Evolutionary conservation across 1,140 invertebrate species (phyloP), one percentile per base, ranked within the genome.

Genomic region (Marisa cornuarietis): DNA sequence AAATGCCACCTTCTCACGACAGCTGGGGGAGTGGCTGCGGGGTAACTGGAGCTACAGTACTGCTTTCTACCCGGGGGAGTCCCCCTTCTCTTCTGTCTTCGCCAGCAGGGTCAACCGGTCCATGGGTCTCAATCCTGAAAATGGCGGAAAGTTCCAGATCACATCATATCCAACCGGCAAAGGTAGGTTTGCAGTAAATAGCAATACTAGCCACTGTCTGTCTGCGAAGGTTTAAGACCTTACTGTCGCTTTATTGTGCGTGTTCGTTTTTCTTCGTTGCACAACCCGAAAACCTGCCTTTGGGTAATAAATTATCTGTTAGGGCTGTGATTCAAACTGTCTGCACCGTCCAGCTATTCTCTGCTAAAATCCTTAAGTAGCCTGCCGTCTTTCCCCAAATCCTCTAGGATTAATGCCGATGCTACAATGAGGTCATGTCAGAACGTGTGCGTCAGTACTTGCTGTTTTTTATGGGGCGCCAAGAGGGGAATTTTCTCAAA

Each of bases 131-230:
- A 81, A 80, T 54, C 84, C 85, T 16, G 85, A 82, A 68, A 90
- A 89, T 82, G 90, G 90, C 26, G 90, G 90, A 18, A 91, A 91
- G 82, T 90, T 90, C 81, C 90, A 91, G 79, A 89, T 91, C 24
- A 91, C 89, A 20, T 89, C 88, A 42, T 90, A 90, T 79, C 88
- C 88, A 20, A 80, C 83, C 72, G 63, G 52, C 31, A 63, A 76
- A 71, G 65, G 66, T 77, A 42, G 24, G 61, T n/a, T n/a, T 10
- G n/a, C 10, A 71, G 22, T 20, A 22, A 68, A 31, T 20, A 26
- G 20, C 22, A 11, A 78, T 14, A 24, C 52, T 22, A 54, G 14
- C 0, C 22, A 54, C 66, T 68, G 20, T 42, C 42, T 6, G 20
- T 6, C 75, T 62, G 24, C 22, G 7, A 58, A 9, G n/a, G 6